A percentile compares a stretch with the other conserved stretches of the same genome.
These are phyloP conservation scores for Manis pentadactyla DNA, from an alignment of 2,797 vertebrate species.

Conservation along the genomic window DNA sequence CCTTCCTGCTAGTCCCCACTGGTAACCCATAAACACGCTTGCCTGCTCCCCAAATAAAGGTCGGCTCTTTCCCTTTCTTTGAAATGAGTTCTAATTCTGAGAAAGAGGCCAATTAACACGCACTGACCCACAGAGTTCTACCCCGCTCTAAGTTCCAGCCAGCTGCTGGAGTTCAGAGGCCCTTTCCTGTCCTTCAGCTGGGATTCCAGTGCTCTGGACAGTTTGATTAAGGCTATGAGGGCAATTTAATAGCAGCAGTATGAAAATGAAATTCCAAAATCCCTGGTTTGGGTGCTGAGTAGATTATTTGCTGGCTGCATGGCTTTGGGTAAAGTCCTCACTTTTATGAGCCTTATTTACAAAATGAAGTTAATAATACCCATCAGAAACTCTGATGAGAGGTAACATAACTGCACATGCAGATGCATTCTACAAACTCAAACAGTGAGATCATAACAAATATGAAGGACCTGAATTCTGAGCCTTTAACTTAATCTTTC, in stretches of 20 bases:
- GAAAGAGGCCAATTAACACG: background rate
- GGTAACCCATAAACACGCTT: background rate
- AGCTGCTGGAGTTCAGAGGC: background rate
- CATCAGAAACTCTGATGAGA: background rate
- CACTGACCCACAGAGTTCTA: background rate
- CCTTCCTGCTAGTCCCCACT: background rate
- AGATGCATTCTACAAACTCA: background rate
- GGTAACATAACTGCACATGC: background rate
- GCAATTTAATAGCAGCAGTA: background rate
- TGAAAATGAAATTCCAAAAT: slow-evolving; percentile 18
- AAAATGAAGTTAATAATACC: background rate
- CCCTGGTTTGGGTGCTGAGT: background rate
- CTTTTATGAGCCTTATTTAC: background rate
- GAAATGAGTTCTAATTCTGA: background rate
- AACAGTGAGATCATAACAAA: background rate
- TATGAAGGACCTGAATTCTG: background rate
- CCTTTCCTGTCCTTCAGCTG: background rate
- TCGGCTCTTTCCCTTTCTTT: background rate
- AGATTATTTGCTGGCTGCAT: background rate
- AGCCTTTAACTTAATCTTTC: background rate
- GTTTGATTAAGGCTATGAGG: background rate
- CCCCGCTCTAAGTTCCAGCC: background rate
- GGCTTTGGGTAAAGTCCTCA: background rate
- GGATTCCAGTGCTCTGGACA: background rate
- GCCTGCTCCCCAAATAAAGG: background rate